Percentiles rank a stretch among this genome's conserved stretches.
phyloP scores from a whole-genome alignment of 2,888 invertebrate genomes.

The Drosophila borborema region DNA sequence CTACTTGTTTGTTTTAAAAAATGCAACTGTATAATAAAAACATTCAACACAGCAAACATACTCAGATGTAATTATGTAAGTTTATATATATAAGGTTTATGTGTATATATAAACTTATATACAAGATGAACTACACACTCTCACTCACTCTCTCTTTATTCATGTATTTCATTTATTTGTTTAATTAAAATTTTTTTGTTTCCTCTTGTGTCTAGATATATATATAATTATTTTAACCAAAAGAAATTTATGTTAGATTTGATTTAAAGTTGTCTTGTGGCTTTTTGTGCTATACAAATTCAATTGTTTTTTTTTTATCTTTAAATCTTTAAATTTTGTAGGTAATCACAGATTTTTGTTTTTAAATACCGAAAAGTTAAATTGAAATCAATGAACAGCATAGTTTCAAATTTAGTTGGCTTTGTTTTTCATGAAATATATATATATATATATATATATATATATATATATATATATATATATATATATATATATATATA shows the following conservation, averaged over 20 bases:
- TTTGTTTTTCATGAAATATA: constrained; percentile 8
- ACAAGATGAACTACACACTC: no score
- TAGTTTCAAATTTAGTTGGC: constrained; percentile 71
- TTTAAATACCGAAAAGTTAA: constrained; percentile 83
- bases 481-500: no score
- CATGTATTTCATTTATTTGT: not conserved
- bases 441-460: no score
- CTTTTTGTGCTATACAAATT: constrained; percentile 72
- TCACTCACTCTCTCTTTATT: not conserved
- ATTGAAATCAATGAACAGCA: constrained; percentile 80
- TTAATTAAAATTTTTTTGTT: not conserved
- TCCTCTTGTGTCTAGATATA: constrained; percentile 2
- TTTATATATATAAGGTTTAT: constrained; percentile 4
- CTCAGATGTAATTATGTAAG: constrained; percentile 8
- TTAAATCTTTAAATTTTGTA: constrained; percentile 83
- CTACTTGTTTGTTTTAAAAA: constrained; percentile 36
- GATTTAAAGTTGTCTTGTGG: constrained; percentile 46
- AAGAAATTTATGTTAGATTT: constrained; percentile 51
- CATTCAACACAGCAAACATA: constrained; percentile 47
- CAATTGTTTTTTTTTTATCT: constrained; percentile 54
- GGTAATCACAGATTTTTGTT: constrained; percentile 85
- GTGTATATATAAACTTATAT: no score
- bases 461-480: no score
- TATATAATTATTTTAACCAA: constrained; percentile 43
- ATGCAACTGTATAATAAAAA: constrained; percentile 73